Percentiles rank a stretch among this genome's conserved stretches.
Conservation (phyloP, 1,140 invertebrate species). For the Drosophila seguyi region DNA sequence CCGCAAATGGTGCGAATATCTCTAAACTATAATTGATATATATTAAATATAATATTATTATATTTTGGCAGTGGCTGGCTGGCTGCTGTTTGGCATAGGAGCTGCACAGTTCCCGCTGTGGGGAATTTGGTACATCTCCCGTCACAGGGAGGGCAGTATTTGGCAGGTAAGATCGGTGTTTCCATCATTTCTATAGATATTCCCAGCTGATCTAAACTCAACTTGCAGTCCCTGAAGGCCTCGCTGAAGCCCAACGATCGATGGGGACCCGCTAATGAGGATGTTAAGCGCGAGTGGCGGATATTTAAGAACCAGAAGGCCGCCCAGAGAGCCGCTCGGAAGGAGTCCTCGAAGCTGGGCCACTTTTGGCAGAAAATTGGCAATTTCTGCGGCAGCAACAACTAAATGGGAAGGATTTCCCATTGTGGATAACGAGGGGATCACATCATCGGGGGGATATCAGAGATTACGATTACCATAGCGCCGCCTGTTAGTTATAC, state of each 20-base stretch:
- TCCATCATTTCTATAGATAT: slow-evolving; percentile 4
- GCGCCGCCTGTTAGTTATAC: slow-evolving; percentile 43
- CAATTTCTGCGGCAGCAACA: slow-evolving; percentile 59
- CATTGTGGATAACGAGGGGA: background rate
- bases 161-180: slow-evolving; percentile 72
- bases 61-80: slow-evolving; percentile 79
- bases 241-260: slow-evolving; percentile 86
- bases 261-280: slow-evolving; percentile 88
- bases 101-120: slow-evolving; percentile 86
- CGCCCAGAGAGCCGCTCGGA: slow-evolving; percentile 33
- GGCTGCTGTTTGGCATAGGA: slow-evolving; percentile 86
- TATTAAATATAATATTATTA: background rate
- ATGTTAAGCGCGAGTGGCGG: slow-evolving; percentile 86
- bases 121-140: slow-evolving; percentile 75
- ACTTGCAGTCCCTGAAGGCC: slow-evolving; percentile 86
- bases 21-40: too few relatives aligned
- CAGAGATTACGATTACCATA: slow-evolving; percentile 48
- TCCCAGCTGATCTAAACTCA: slow-evolving; percentile 14
- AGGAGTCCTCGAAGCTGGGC: slow-evolving; percentile 58
- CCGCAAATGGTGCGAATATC: slow-evolving; percentile 76
- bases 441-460: slow-evolving; percentile 18
- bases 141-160: slow-evolving; percentile 46
- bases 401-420: slow-evolving; percentile 5
- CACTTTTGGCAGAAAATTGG: slow-evolving; percentile 73
- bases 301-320: slow-evolving; percentile 86